Percentiles rank a stretch among this genome's conserved stretches.
phyloP scores from a whole-genome alignment of 2,888 invertebrate species.

The Leptura quadrifasciata region DNA sequence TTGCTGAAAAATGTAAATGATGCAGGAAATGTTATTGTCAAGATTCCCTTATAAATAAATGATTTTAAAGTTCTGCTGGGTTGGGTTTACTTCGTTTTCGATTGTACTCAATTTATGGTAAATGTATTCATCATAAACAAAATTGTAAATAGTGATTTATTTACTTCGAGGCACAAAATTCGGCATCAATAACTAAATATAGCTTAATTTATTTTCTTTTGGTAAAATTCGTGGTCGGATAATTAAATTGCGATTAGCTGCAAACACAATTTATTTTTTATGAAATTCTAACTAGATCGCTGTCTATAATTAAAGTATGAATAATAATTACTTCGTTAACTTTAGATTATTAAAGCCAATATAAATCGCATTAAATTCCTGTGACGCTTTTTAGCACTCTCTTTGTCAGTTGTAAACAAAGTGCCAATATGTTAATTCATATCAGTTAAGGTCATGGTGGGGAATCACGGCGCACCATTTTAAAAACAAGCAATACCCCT shows the following conservation, averaged over 20 bases:
- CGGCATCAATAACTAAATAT: neutral
- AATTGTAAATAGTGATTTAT: constrained; percentile 7
- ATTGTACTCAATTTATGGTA: constrained; percentile 11
- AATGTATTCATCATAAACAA: constrained; percentile 6
- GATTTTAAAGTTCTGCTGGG: neutral
- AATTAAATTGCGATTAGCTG: neutral
- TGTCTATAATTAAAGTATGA: neutral
- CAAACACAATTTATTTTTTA: neutral
- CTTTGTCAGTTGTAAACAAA: neutral
- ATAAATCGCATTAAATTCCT: neutral
- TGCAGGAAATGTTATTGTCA: constrained; percentile 15
- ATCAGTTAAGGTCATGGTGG: too few relatives aligned
- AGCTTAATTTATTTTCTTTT: neutral
- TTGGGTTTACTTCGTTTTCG: neutral
- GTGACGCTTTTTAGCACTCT: neutral
- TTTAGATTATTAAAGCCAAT: neutral
- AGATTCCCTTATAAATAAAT: constrained; percentile 27
- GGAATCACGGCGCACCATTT: too few relatives aligned
- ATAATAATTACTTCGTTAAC: constrained; percentile 1
- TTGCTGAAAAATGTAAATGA: constrained; percentile 21
- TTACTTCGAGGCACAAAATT: neutral
- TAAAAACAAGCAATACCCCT: too few relatives aligned
- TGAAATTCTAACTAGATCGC: neutral
- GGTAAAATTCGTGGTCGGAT: neutral
- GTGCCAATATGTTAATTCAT: too few relatives aligned